phyloP scores from a whole-genome alignment of 2,797 vertebrate genomes.

The Pseudochirops corinnae region DNA sequence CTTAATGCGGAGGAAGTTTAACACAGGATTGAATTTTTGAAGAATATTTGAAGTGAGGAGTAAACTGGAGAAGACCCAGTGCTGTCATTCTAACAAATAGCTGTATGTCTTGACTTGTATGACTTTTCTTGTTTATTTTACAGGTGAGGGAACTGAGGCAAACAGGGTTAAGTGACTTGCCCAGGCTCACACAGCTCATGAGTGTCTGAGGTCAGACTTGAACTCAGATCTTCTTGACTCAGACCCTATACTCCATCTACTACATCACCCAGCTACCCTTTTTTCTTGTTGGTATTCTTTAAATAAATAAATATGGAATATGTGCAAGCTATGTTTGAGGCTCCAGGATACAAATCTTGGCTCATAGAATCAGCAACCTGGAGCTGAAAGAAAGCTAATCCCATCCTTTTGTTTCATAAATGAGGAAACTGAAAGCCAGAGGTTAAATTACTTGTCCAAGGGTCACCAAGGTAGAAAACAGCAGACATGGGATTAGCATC shows the following conservation, averaged over 20 bases:
- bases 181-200: background rate
- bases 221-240: background rate
- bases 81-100: conserved; percentile 18
- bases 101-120: background rate
- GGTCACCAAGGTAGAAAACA: background rate
- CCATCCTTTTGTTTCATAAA: background rate
- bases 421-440: background rate
- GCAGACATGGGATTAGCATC: background rate
- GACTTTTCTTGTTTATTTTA: background rate
- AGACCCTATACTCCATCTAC: background rate
- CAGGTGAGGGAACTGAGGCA: background rate
- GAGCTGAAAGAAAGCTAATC: background rate
- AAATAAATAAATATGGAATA: background rate
- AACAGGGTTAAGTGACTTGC: background rate
- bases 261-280: background rate
- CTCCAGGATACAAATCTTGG: background rate
- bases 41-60: conserved; percentile 28
- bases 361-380: background rate
- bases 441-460: background rate
- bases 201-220: background rate
- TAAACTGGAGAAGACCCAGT: background rate
- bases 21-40: background rate
- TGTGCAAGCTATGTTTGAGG: background rate
- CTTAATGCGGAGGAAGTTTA: conserved; percentile 20
- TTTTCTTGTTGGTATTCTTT: background rate